Conservation (phyloP, 2,888 invertebrate genomes). For the Ecdyonurus torrentis region DNA sequence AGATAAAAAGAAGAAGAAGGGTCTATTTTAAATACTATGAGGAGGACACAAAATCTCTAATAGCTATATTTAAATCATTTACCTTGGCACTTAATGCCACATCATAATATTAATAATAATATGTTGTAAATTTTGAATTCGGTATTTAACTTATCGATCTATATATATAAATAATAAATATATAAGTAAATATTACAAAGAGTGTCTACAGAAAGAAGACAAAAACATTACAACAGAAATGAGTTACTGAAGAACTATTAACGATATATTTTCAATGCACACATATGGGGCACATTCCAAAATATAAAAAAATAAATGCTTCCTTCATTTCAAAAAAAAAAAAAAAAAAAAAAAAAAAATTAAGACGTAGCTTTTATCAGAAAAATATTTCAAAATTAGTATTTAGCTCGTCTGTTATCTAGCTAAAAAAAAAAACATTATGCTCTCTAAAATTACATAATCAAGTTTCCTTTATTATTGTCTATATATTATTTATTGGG, state of each 20-base stretch:
- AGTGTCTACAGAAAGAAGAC: neutral
- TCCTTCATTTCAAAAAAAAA: no score
- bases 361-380: no score
- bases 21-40: conserved; percentile 48
- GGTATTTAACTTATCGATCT: neutral
- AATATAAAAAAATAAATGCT: neutral
- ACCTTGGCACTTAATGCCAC: neutral
- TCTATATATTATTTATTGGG: no score
- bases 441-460: no score
- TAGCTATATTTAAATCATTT: neutral
- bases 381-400: no score
- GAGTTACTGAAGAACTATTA: neutral
- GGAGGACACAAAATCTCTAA: neutral
- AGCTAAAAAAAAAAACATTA: no score
- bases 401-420: no score
- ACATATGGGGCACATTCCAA: neutral
- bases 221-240: neutral
- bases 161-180: no score
- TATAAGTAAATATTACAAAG: no score
- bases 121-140: neutral
- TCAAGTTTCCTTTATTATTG: no score
- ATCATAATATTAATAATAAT: neutral
- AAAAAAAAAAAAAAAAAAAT: no score
- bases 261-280: neutral
- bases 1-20: conserved; percentile 81